Evolutionary conservation across 2,797 vertebrate species (phyloP).

Genomic region (Enteromius trimaculatus): DNA sequence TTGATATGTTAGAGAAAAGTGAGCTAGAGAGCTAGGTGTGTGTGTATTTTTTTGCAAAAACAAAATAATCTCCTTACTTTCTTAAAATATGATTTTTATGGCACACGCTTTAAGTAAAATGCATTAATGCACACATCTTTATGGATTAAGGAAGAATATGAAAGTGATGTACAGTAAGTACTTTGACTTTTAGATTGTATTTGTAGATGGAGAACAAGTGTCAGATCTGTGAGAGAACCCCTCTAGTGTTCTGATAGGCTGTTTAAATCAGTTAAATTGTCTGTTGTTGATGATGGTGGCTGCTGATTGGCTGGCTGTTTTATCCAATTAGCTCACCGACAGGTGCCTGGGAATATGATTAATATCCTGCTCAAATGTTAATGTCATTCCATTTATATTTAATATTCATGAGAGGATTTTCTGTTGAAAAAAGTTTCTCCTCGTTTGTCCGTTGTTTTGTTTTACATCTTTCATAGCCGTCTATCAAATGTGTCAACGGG

Average conservation of each 20-base stretch:
- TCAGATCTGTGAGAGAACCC: not conserved
- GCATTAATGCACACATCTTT: not conserved
- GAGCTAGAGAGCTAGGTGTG: not conserved
- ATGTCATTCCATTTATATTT: not conserved
- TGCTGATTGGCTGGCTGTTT: constrained; percentile 7
- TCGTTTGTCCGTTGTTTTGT: not conserved
- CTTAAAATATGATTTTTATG: not conserved
- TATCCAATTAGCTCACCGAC: not conserved
- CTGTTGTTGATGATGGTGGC: not conserved
- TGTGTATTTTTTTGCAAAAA: not conserved
- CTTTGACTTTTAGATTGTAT: not conserved
- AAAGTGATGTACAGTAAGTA: not conserved
- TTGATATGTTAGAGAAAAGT: not conserved
- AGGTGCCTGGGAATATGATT: not conserved
- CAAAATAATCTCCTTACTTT: not conserved
- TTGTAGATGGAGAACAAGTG: not conserved
- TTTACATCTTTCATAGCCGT: constrained; percentile 22
- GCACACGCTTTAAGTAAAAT: not conserved
- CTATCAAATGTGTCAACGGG: not conserved
- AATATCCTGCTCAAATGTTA: not conserved
- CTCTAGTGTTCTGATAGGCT: not conserved
- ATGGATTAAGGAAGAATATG: not conserved
- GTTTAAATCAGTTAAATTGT: constrained; percentile 1
- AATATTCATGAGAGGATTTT: constrained; percentile 10
- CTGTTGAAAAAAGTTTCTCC: not conserved